A percentile compares a stretch with the other conserved stretches of the same genome.
Evolutionary conservation across 2,113 vertebrate species (phyloP).

Genomic region (Aleadryas rufinucha): DNA sequence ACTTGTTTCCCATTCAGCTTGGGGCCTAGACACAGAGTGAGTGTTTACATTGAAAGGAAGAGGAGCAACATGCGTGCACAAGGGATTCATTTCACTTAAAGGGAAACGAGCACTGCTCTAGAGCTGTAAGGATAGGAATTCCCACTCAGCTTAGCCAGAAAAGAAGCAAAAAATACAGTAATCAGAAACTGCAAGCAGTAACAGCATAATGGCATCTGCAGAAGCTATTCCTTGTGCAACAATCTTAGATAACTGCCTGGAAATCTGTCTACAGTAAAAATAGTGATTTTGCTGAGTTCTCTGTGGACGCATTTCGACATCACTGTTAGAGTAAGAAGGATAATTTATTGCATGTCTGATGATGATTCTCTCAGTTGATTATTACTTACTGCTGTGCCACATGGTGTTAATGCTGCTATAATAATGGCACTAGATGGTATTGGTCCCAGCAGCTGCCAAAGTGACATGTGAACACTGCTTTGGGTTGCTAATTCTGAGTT

Average conservation of each 20-base stretch:
- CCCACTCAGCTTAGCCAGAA: neutral
- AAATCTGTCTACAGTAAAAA: neutral
- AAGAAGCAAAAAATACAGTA: neutral
- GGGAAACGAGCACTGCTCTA: neutral
- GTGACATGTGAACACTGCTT: neutral
- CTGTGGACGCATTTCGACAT: neutral
- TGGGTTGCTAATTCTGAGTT: neutral
- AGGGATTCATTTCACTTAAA: neutral
- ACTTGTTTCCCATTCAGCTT: neutral
- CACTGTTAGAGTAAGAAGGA: neutral
- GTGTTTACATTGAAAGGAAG: neutral
- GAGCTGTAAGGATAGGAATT: neutral
- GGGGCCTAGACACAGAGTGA: neutral
- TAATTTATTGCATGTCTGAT: neutral
- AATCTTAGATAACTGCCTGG: neutral
- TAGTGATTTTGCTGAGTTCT: neutral
- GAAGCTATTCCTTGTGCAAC: neutral
- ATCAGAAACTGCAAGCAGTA: neutral
- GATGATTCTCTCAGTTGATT: neutral
- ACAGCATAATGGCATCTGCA: neutral
- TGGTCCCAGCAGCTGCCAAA: neutral
- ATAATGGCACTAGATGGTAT: neutral
- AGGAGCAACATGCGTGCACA: accelerated
- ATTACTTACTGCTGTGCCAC: neutral
- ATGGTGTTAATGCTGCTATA: neutral